Conservation (phyloP, 2,888 invertebrate species). For the Terebella lapidaria region DNA sequence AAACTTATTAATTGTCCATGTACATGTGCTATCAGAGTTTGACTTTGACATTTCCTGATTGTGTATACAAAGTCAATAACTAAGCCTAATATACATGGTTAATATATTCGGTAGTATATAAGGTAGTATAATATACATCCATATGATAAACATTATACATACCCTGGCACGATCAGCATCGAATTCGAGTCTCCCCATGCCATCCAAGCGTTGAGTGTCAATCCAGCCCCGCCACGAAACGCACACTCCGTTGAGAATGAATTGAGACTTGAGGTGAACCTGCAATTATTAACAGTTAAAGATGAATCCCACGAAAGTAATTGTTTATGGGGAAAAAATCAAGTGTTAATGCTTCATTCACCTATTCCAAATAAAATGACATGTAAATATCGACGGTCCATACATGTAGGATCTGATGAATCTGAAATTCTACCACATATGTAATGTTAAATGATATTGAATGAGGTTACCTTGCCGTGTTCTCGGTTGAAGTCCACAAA, state of each 20-base stretch:
- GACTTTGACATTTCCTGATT: too few species aligned
- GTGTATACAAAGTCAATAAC: too few species aligned
- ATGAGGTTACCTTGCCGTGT: slow-evolving; percentile 73
- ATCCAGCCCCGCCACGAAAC: slow-evolving; percentile 93
- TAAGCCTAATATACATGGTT: too few species aligned
- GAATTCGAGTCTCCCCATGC: slow-evolving; percentile 86
- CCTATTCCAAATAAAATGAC: not conserved
- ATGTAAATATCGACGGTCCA: too few species aligned
- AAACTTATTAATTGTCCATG: too few species aligned
- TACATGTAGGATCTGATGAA: too few species aligned
- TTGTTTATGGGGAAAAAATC: too few species aligned
- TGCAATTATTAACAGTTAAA: slow-evolving; percentile 46
- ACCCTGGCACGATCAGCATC: slow-evolving; percentile 85
- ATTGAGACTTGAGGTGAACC: slow-evolving; percentile 88
- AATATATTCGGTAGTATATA: too few species aligned
- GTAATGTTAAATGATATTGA: not conserved
- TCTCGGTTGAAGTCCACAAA: slow-evolving; percentile 85
- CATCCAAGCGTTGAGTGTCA: slow-evolving; percentile 86
- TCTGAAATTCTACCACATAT: not conserved
- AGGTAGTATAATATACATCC: too few species aligned
- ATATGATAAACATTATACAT: too few species aligned
- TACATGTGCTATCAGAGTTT: too few species aligned
- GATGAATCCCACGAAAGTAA: not conserved
- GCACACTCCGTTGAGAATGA: slow-evolving; percentile 99
- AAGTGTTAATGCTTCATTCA: not conserved